Evolutionary conservation across 1,140 invertebrate genomes (phyloP), one percentile per base, ranked within the genome.

Genomic region (Littorina saxatilis): DNA sequence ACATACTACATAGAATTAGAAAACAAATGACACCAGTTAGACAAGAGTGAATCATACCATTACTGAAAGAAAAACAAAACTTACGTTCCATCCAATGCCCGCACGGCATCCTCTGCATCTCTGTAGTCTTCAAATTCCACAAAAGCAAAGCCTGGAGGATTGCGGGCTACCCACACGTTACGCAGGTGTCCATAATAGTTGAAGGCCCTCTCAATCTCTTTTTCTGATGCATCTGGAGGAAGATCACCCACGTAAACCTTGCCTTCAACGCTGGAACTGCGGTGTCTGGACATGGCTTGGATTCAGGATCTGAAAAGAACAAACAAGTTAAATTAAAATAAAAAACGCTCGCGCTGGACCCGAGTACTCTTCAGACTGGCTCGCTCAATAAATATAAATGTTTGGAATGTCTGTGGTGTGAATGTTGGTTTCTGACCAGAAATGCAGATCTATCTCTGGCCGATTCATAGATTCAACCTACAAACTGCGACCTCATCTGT

Each of bases 171-270:
- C 97, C 97, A 99, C 29, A 99, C 97, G 93, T 97, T 98, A 84
- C 96, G 95, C 83, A 99, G 93, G 40, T 96, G 96, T 5, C 98
- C 98, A 92, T 99, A 99, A 87, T 98, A 97, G 75, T 96, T 95
- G 92, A 99, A 99, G 13, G 97, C 96, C 93, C 98, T 96, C 74
- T 93, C 92, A 50, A 93, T 47, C 79, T 93, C 92, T 79, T 92
- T 91, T 70, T 92, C 91, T 55, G 88, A 88, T 2, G 91, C 92
- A 85, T 92, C 91, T 78, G 89, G 83, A 7, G 92, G 88, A 55
- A 99, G 94, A 94, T 99, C 98, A 52, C 98, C 98, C 37, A 99
- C 97, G 92, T 99, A 99, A 15, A 99, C 96, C 93, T 99, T 99
- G 87, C 97, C 97, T 90, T 99, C 98, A 43, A 87, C 40, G 50